Conservation (phyloP, 2,888 invertebrate genomes). For the Drosophila longiperda region DNA sequence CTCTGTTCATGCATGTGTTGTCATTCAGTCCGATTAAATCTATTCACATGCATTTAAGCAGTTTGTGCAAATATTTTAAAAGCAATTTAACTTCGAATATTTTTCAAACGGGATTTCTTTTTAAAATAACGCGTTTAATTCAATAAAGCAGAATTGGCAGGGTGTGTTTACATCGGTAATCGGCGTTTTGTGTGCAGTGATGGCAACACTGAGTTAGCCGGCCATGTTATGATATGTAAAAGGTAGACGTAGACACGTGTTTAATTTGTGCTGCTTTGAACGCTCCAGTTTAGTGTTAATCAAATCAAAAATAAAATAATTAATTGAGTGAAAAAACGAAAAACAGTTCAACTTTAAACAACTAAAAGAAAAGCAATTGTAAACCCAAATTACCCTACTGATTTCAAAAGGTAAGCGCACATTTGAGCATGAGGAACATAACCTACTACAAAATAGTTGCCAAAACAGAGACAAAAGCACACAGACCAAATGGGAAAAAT, state of each 20-base stretch:
- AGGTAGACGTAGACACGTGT: slow-evolving; percentile 83
- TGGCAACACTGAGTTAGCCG: slow-evolving; percentile 79
- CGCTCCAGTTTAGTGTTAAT: slow-evolving; percentile 39
- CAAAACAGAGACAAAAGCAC: slow-evolving; percentile 67
- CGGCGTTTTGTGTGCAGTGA: slow-evolving; percentile 29
- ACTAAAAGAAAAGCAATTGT: slow-evolving; percentile 42
- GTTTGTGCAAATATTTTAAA: slow-evolving; percentile 49
- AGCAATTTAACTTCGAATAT: slow-evolving; percentile 18
- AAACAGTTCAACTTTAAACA: slow-evolving; percentile 34
- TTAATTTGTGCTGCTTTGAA: slow-evolving; percentile 73
- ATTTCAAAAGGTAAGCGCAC: slow-evolving; percentile 69
- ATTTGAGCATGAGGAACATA: slow-evolving; percentile 71
- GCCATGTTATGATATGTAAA: slow-evolving; percentile 81
- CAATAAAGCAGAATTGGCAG: slow-evolving; percentile 1
- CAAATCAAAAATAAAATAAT: slow-evolving; percentile 36
- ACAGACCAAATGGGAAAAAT: slow-evolving; percentile 50
- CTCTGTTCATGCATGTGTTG: slow-evolving; percentile 52
- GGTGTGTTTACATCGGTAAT: slow-evolving; percentile 33
- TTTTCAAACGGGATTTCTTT: not conserved
- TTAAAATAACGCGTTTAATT: slow-evolving; percentile 5
- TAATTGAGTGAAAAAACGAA: slow-evolving; percentile 37
- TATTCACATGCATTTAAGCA: slow-evolving; percentile 45
- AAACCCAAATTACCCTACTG: slow-evolving; percentile 58
- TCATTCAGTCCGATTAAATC: slow-evolving; percentile 39
- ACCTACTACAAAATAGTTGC: slow-evolving; percentile 74